Base-by-base conservation (phyloP, 2,113 vertebrate species). In the Rhinichthys klamathensis region DNA sequence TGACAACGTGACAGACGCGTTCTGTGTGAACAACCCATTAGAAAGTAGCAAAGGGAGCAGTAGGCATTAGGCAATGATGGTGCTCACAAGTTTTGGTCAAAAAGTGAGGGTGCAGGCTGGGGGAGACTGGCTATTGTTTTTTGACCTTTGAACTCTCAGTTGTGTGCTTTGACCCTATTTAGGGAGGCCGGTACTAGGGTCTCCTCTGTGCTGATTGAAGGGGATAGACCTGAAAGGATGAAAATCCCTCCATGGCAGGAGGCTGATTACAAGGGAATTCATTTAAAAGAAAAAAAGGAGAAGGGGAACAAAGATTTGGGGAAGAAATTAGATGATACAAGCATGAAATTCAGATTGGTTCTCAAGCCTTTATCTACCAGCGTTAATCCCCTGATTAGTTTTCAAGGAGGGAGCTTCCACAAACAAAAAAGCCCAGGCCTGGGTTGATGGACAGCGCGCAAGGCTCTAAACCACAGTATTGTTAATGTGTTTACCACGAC, bases 381-480 rank as follows among this genome's bases (percentile, higher is more conserved):
- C 12, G 15, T 81, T 87, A 89, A 89, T 87, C 85, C 88, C 78
- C 81, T 83, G 83, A 89, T 87, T 87, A 85, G 79, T 83, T 89
- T 87, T 89, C 85, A 89, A 89, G 85, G 73, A 87, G 88, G 49
- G 25, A 79, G 46, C 74, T 80, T 58, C 51, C 16, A 83, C 65
- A 51, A 54, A 89, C 74, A 79, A 58, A 85, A 41, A 87, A 84
- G 72, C 67, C 76, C 60, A 51, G 77, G 79, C 69, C 13, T 60
- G 25, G 41, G 44, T 16, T 44, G 76, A 35, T 75, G 25, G 80
- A 81, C 74, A 76, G 61, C 70, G 30, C 25, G 23, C 41, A 46
- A 81, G 82, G n/a, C 61, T 72, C 32, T 58, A 82, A 87, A 84
- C 61, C 61, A 76, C 23, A 32, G 73, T 6, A 44, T 82, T 72